Base-by-base conservation (phyloP, 2,797 vertebrate species). In the Pseudochirops cupreus region DNA sequence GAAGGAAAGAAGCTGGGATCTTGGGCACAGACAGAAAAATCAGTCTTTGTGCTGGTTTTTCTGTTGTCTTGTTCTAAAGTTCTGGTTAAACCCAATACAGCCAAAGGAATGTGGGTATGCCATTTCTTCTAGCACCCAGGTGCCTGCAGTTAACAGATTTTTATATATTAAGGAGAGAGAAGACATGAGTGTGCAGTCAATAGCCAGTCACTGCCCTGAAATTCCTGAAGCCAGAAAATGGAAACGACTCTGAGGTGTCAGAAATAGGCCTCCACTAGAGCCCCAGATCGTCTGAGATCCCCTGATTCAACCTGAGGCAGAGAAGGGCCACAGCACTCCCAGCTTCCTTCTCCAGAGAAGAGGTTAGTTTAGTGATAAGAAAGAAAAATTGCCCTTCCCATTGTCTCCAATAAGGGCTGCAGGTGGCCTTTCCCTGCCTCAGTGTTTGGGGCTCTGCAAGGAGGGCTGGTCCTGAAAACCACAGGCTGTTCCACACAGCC, bases 341-440 rank as follows among this genome's bases (percentile, higher is more conserved):
- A 0, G 16, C n/a, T 39, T 74, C 67, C n/a, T 39, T 16, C 59
- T 62, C 14, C 1, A 74, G 67, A 39, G 67, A 74, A 21, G n/a
- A n/a, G 16, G 31, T 39, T 74, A 18, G 16, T 39, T 74, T 39
- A 39, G 14, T 1, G 16, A 9, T 74, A 74, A 39, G n/a, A 74
- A 39, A 55, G 58, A 39, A 89, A 16, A 67, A 10, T 0, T 24
- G 24, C 58, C 58, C 58, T 0, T 14, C 56, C 52, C 50, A 87
- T 31, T n/a, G 39, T 54, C n/a, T 55, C 29, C 0, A 31, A 31
- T 16, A 67, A 50, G 87, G 14, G 54, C 39, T 1, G 18, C 39
- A 58, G 59, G 92, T 0, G 0, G 4, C 21, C 2, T 12, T n/a
- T 55, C 52, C 29, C 55, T 28, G 0, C 2, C 26, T 1, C 16